These are phyloP conservation scores for Galleria mellonella DNA, from an alignment of 1,140 invertebrate genomes.

Conservation along the genomic window DNA sequence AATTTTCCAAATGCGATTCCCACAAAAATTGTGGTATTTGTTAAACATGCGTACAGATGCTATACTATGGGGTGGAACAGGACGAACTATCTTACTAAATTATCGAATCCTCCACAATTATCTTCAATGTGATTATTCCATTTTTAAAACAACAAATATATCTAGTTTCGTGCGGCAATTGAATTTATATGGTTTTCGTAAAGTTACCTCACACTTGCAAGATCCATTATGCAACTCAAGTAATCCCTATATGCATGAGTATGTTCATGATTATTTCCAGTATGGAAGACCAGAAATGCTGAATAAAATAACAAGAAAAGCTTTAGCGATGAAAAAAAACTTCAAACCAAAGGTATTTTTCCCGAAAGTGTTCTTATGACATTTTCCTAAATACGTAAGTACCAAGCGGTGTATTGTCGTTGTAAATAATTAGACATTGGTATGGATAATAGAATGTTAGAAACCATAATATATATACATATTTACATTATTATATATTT, in stretches of 20 bases:
- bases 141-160: slow-evolving; percentile 78
- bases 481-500: too few relatives aligned
- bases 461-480: too few relatives aligned
- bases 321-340: slow-evolving; percentile 54
- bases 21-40: slow-evolving; percentile 78
- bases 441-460: too few relatives aligned
- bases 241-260: slow-evolving; percentile 76
- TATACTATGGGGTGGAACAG: slow-evolving; percentile 74
- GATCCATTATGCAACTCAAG: slow-evolving; percentile 73
- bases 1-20: slow-evolving; percentile 75
- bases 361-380: not conserved
- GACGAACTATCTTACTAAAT: slow-evolving; percentile 74
- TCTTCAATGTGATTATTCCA: slow-evolving; percentile 67
- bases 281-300: slow-evolving; percentile 70
- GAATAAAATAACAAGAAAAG: slow-evolving; percentile 74
- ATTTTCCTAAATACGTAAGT: too few relatives aligned
- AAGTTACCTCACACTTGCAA: slow-evolving; percentile 76
- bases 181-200: slow-evolving; percentile 78
- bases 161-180: slow-evolving; percentile 78
- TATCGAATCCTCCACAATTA: slow-evolving; percentile 75
- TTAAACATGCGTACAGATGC: slow-evolving; percentile 73
- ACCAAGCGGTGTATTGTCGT: too few relatives aligned
- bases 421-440: too few relatives aligned
- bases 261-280: slow-evolving; percentile 76
- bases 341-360: slow-evolving; percentile 49